phyloP scores from a whole-genome alignment of 2,888 invertebrate genomes.

The Amorpha juglandis region DNA sequence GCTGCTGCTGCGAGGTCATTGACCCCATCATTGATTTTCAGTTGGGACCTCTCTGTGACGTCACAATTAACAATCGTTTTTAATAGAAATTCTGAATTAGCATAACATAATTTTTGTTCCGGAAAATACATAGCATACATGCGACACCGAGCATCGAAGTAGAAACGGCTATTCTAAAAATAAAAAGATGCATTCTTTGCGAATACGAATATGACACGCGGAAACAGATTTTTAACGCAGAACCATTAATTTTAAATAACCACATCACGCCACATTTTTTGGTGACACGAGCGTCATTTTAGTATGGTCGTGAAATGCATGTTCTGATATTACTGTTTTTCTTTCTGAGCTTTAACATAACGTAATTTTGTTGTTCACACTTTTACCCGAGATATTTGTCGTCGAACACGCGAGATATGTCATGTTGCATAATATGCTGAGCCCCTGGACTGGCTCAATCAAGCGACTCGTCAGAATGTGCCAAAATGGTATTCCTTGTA shows the following conservation, averaged over 20 bases:
- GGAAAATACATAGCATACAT: background rate
- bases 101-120: background rate
- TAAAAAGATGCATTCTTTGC: slow-evolving; percentile 16
- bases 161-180: background rate
- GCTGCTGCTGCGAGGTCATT: too few species aligned
- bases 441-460: too few species aligned
- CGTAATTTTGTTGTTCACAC: too few species aligned
- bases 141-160: background rate
- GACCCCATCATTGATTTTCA: too few species aligned
- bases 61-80: background rate
- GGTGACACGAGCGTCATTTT: background rate
- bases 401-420: too few species aligned
- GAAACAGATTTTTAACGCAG: slow-evolving; percentile 7
- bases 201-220: slow-evolving; percentile 10
- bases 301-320: slow-evolving; percentile 7
- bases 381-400: too few species aligned
- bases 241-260: background rate
- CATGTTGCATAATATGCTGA: too few species aligned
- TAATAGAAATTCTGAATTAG: background rate
- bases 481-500: too few species aligned
- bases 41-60: too few species aligned
- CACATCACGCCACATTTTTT: background rate
- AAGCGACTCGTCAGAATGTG: too few species aligned
- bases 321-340: too few species aligned
- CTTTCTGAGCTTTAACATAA: too few species aligned